Base-by-base conservation (phyloP, 2,113 vertebrate species). In the Cyprinodon tularosa region DNA sequence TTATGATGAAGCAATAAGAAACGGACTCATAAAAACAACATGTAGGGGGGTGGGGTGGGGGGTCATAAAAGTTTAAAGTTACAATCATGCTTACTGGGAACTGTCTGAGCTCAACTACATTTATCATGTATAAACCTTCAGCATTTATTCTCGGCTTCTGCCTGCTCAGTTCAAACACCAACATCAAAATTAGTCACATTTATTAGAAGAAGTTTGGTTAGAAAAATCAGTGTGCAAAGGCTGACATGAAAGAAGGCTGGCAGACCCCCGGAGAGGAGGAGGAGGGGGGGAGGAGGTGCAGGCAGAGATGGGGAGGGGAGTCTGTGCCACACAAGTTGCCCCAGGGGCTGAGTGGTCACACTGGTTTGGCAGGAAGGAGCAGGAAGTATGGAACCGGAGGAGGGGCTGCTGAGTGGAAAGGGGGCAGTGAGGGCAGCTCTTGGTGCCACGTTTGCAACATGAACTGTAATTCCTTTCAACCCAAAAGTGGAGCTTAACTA, bases 381-480 rank as follows among this genome's bases (percentile, higher is more conserved):
- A 78, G 77, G 76, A 86, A 81, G 79, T 50, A 38, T 63, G 79
- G 72, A 83, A 74, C 71, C 59, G 82, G 81, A 81, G 74, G 78
- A 72, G 84, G 77, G 71, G 72, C 44, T 4, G 22, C 44, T 71
- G 61, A 82, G 72, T 75, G 72, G 75, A 10, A 9, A 15, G 37
- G 61, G 65, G 83, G 73, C 44, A 71, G 37, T 1, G 71, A 68
- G 75, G 87, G 76, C 84, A 77, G 79, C 80, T 83, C 40, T 4
- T 73, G 87, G 82, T 93, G 93, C 93, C 93, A 94, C 93, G 92
- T 94, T 93, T 89, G 64, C 92, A 93, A 90, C 88, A 90, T 81
- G 82, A 86, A 91, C 88, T 91, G 78, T 82, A 69, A 87, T 87
- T 86, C 82, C 80, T 84, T 88, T 90, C 86, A 29, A 48, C 65